phyloP scores from a whole-genome alignment of 1,140 invertebrate species.

The Lucilia sericata region DNA sequence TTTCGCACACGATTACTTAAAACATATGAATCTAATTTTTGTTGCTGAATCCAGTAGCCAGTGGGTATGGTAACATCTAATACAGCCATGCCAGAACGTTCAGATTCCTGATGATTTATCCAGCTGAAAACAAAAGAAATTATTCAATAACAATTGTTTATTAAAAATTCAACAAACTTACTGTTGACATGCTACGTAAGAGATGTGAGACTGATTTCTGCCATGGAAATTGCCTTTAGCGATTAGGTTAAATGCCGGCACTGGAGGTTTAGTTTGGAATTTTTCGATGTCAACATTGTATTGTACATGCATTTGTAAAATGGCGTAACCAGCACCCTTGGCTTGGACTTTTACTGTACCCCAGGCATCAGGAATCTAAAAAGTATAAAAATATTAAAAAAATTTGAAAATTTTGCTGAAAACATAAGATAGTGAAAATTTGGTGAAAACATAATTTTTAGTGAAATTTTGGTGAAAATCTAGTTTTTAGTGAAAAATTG shows the following conservation, averaged over 20 bases:
- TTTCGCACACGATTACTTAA: slow-evolving; percentile 79
- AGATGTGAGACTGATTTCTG: slow-evolving; percentile 93
- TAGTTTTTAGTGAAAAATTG: too few species aligned
- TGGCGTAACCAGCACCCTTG: slow-evolving; percentile 90
- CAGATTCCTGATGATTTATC: slow-evolving; percentile 81
- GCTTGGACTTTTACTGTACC: slow-evolving; percentile 92
- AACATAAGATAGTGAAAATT: too few species aligned
- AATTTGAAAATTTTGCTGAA: neutral
- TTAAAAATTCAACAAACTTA: slow-evolving; percentile 61
- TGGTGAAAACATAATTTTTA: too few species aligned
- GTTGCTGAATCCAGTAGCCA: slow-evolving; percentile 93
- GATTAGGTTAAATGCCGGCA: slow-evolving; percentile 79
- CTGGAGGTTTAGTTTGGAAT: slow-evolving; percentile 87
- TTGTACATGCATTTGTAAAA: slow-evolving; percentile 93
- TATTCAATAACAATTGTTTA: neutral
- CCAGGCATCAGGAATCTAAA: slow-evolving; percentile 89
- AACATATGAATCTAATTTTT: slow-evolving; percentile 87
- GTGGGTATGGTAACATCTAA: slow-evolving; percentile 92
- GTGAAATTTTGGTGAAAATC: too few species aligned
- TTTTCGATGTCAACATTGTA: slow-evolving; percentile 92
- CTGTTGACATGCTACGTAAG: slow-evolving; percentile 85
- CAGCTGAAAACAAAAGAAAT: slow-evolving; percentile 72
- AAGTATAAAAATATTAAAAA: neutral
- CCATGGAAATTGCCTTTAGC: slow-evolving; percentile 83
- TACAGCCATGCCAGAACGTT: slow-evolving; percentile 90